Conservation (phyloP, 1,140 invertebrate species). For the Apolygus lucorum region DNA sequence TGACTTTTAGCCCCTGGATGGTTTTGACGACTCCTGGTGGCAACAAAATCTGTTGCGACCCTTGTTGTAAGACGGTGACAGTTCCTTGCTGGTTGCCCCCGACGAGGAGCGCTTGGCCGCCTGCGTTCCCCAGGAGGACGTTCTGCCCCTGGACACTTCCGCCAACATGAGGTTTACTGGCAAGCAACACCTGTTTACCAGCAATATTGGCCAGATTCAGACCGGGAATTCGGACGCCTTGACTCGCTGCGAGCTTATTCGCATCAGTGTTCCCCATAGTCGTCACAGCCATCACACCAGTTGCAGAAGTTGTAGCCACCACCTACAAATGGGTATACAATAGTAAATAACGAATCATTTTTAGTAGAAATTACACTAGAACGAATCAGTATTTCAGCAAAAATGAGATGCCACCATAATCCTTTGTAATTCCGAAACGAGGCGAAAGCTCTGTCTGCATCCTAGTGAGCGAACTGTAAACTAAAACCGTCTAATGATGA, state of each 20-base stretch:
- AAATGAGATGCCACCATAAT: too few relatives aligned
- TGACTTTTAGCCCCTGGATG: constrained; percentile 58
- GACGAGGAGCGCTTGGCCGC: constrained; percentile 38
- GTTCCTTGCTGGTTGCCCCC: constrained; percentile 27
- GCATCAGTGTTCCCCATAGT: constrained; percentile 25
- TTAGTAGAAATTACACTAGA: too few relatives aligned
- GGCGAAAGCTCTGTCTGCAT: too few relatives aligned
- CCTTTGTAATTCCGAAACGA: too few relatives aligned
- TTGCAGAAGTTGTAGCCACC: neutral
- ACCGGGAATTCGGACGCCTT: constrained; percentile 41
- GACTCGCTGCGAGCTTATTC: constrained; percentile 30
- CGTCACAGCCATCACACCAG: constrained; percentile 1
- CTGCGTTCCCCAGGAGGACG: constrained; percentile 36
- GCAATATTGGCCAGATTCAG: constrained; percentile 48
- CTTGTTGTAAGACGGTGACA: constrained; percentile 34
- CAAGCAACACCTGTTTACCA: constrained; percentile 55
- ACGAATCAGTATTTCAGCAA: too few relatives aligned
- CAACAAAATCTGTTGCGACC: constrained; percentile 47
- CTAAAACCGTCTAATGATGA: too few relatives aligned
- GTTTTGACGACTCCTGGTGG: constrained; percentile 55
- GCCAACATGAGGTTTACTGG: constrained; percentile 40
- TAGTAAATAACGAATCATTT: too few relatives aligned
- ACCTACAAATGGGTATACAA: neutral
- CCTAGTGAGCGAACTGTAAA: too few relatives aligned
- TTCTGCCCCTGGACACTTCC: constrained; percentile 29